Evolutionary conservation across 92 coral and sea anemone genomes (phyloP), one percentile per base, ranked within the genome.

Genomic region (Epizoanthus ramosus): DNA sequence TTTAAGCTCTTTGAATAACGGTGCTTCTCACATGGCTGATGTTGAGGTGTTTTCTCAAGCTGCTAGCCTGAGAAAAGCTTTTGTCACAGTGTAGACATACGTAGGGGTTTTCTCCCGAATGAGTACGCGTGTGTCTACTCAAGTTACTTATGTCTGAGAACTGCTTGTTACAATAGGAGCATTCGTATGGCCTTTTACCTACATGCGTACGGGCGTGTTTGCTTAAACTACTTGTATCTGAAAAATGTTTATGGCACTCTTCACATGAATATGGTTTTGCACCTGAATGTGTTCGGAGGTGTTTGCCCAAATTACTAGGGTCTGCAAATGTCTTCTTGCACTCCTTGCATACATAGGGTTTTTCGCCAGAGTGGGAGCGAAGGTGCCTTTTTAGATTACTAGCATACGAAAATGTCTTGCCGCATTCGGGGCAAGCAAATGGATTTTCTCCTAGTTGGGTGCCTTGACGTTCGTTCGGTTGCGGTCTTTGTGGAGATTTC

Each of bases 331-430:
- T 77, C 24, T 61, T 77, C 12, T 77, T 77, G 23, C 82, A 77
- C 41, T 77, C 82, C 15, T 60, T 61, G 23, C 82, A 77, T 6
- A 60, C 82, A 31, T 77, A 77, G 8, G 82, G 82, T 41, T 77
- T 77, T 60, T 77, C 82, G 10, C 82, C 82, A 12, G 82, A 77
- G 17, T 77, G 82, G 10, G 82, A 77, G 25, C 82, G 82, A n/a
- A 77, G 57, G 5, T 77, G 82, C 39, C 82, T 60, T 37, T 77
- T 77, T 7, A 77, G 70, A 16, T 77, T 77, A 14, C 82, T 77
- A 10, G 82, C 82, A 21, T 77, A 77, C 24, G 82, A 77, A 61
- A 77, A 77, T 7, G 70, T 43, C 28, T 77, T 77, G 3, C 28
- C 25, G n/a, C 82, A 77, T 5, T 77, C 37, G 12, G 82, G 82